Conservation (phyloP, 2,113 vertebrate species). For the Agapornis roseicollis region DNA sequence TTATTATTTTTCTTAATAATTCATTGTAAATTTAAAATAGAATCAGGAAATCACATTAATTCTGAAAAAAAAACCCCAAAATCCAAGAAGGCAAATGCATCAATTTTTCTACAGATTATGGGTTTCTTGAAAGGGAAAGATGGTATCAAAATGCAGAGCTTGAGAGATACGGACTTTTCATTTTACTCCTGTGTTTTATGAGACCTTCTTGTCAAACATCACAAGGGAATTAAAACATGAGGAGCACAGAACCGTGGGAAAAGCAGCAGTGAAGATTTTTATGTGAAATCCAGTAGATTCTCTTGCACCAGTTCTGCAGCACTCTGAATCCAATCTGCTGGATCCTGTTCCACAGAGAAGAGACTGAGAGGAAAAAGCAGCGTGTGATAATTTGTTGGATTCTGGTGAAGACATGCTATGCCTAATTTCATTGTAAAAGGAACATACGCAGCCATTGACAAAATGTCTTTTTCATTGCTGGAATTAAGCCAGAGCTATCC, state of each 20-base stretch:
- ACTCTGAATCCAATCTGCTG: conserved; percentile 6
- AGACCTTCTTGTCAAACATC: not conserved
- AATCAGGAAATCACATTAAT: not conserved
- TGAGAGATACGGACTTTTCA: not conserved
- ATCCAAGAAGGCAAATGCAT: not conserved
- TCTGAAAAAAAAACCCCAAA: not conserved
- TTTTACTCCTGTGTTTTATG: not conserved
- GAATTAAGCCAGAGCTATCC: not conserved
- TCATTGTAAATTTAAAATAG: not conserved
- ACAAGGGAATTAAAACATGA: not conserved
- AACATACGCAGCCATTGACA: conserved; percentile 20
- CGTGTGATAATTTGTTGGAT: conserved; percentile 22
- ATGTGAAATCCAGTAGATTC: conserved; percentile 4
- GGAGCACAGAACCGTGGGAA: not conserved
- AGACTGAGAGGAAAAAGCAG: not conserved
- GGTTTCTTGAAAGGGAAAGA: not conserved
- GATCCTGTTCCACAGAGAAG: not conserved
- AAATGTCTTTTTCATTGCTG: conserved; percentile 48
- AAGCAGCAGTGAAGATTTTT: not conserved
- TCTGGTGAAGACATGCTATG: not conserved
- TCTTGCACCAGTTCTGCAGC: not conserved
- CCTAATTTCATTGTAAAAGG: conserved; percentile 15
- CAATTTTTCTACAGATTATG: not conserved
- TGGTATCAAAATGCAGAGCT: not conserved
- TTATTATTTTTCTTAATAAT: not conserved